Conservation (phyloP, 2,113 vertebrate species). For the Phasianus colchicus region DNA sequence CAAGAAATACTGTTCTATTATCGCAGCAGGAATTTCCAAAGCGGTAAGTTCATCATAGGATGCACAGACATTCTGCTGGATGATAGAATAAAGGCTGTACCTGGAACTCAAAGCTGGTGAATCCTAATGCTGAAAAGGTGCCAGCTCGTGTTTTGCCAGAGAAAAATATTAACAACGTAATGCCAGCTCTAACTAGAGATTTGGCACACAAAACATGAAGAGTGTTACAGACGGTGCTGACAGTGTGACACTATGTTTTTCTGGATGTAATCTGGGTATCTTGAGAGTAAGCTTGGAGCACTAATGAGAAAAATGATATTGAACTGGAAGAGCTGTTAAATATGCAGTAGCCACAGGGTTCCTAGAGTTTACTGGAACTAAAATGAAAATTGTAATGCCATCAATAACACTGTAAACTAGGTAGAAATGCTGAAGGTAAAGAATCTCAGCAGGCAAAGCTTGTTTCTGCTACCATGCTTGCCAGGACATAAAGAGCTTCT, state of each 20-base stretch:
- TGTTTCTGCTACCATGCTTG: conserved; percentile 26
- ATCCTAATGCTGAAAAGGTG: conserved; percentile 19
- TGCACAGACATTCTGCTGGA: conserved; percentile 40
- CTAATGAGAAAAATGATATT: conserved; percentile 68
- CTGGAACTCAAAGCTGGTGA: conserved; percentile 56
- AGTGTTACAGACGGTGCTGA: conserved; percentile 65
- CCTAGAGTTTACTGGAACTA: conserved; percentile 57
- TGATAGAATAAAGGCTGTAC: conserved; percentile 51
- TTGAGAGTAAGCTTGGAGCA: conserved; percentile 65
- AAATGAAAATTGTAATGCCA: conserved; percentile 28
- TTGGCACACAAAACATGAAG: conserved; percentile 46
- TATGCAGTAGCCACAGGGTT: conserved; percentile 71
- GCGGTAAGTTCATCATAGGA: conserved; percentile 47
- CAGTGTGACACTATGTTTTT: conserved; percentile 70
- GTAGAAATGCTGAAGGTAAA: conserved; percentile 42
- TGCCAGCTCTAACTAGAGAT: conserved; percentile 37
- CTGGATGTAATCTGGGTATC: conserved; percentile 73
- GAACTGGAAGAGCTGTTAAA: conserved; percentile 71
- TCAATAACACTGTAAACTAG: conserved; percentile 51
- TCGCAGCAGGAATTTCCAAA: conserved; percentile 58
- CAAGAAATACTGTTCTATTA: conserved; percentile 56
- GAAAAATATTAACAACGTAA: conserved; percentile 71
- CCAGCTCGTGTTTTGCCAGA: conserved; percentile 64
- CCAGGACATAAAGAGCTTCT: conserved; percentile 43
- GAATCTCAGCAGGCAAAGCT: conserved; percentile 60